Base-by-base conservation (phyloP, 2,888 invertebrate genomes). In the Dorcus hopei region DNA sequence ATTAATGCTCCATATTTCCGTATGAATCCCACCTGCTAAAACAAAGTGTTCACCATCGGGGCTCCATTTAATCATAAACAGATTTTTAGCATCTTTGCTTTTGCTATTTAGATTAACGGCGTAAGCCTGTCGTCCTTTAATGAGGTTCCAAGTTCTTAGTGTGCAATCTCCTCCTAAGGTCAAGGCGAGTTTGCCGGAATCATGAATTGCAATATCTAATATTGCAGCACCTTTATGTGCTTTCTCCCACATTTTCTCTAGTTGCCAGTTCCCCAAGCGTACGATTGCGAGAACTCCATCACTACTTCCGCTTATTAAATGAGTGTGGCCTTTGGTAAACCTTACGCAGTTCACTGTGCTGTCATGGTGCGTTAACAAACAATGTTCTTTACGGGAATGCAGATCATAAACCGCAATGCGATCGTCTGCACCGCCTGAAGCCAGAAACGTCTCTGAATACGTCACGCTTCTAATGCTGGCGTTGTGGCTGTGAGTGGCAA, bases 401-500 rank as follows among this genome's bases (percentile, higher is more conserved):
- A 97, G 84, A 73, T 95, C 91, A 65, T 94, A 93, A 3, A 97
- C 80, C 53, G 90, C 87, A 54, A 97, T 88, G 61, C 89, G 87
- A 79, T 97, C 97, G 78, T 97, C 97, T 1, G 91, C 87, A 51
- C 93, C 91, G 7, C 95, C 95, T 1, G 94, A 92, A 0, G 93
- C 95, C 50, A 96, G 75, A 75, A 88, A 89, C 19, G 52, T 43
- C 14, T 33, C 49, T 71, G 85, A 86, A 2, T 86, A 87, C 9
- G 84, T 85, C 7, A 86, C 80, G 0, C 90, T 85, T 70, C 91
- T 85, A 9, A 97, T 82, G 64, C 93, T 90, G 14, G 90, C 87
- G 61, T 86, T 84, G 74, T 97, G 97, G 19, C 91, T 90, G 73
- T 93, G 93, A 54, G 91, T 90, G 0, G 95, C 93, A 78, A 97